These are phyloP conservation scores for Presbytis comata DNA, from an alignment of 2,797 vertebrate species.

Conservation along the genomic window DNA sequence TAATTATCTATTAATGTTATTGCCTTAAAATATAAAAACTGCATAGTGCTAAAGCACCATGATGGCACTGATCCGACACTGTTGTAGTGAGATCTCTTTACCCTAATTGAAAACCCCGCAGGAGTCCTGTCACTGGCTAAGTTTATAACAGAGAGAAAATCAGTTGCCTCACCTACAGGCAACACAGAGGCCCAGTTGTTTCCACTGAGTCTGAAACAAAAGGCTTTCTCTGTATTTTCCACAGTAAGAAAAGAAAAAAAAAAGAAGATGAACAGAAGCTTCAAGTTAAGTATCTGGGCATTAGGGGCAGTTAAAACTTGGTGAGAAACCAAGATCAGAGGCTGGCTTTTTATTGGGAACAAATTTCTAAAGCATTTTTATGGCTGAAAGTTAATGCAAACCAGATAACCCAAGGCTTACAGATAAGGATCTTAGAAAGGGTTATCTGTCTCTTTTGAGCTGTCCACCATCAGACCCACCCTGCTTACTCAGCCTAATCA, in stretches of 20 bases:
- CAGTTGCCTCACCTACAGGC: not conserved
- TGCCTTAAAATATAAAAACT: not conserved
- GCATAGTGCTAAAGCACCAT: not conserved
- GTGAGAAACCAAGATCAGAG: constrained; percentile 2
- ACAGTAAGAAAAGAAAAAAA: not conserved
- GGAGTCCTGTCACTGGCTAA: not conserved
- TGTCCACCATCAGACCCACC: not conserved
- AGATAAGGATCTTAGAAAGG: not conserved
- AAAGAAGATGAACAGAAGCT: not conserved
- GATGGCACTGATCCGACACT: not conserved
- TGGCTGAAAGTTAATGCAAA: not conserved
- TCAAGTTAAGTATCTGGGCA: constrained; percentile 34
- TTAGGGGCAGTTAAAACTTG: constrained; percentile 15
- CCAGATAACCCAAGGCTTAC: not conserved
- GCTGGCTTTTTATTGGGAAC: constrained; percentile 50
- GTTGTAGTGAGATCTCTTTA: not conserved
- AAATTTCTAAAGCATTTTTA: constrained; percentile 39
- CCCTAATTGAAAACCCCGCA: not conserved
- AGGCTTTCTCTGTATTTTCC: not conserved
- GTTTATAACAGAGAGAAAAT: not conserved
- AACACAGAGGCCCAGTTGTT: not conserved
- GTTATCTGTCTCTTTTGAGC: not conserved
- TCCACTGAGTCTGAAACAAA: not conserved
- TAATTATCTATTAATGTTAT: not conserved
- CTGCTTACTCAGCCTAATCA: not conserved